Conservation (phyloP, 2,797 vertebrate genomes). For the Ctenopoma kingsleyae region DNA sequence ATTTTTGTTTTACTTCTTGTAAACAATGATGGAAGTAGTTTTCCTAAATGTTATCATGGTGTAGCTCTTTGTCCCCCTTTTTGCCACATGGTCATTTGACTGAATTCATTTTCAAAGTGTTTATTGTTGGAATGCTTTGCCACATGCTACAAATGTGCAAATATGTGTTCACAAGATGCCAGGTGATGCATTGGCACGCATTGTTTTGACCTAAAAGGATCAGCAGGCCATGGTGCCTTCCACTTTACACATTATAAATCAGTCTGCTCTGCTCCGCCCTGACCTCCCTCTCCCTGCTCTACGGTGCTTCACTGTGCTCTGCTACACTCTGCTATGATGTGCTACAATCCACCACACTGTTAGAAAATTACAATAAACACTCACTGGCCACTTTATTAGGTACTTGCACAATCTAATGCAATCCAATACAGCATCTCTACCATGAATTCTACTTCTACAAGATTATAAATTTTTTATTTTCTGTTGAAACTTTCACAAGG, state of each 20-base stretch:
- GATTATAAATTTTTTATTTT: no score
- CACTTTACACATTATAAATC: not conserved
- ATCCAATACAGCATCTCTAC: no score
- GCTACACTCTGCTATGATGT: no score
- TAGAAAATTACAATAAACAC: no score
- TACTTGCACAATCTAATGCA: no score
- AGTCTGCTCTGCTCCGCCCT: no score
- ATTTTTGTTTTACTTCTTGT: constrained; percentile 27
- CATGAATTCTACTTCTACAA: no score
- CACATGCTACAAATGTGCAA: not conserved
- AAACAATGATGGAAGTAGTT: constrained; percentile 14
- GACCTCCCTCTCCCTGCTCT: no score
- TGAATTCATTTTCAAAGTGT: not conserved
- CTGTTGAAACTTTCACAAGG: no score
- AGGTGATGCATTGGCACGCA: not conserved
- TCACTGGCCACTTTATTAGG: no score
- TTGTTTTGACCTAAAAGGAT: not conserved
- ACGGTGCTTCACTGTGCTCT: no score
- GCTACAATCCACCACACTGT: no score
- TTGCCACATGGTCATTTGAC: constrained; percentile 7
- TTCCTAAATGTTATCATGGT: not conserved
- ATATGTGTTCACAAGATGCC: not conserved
- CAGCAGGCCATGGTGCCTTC: not conserved
- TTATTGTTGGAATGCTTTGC: not conserved
- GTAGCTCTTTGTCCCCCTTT: not conserved